Percentiles rank a stretch among this genome's conserved stretches.
Evolutionary conservation across 1,140 invertebrate genomes (phyloP).

Genomic region (Cardiocondyla obscurior): DNA sequence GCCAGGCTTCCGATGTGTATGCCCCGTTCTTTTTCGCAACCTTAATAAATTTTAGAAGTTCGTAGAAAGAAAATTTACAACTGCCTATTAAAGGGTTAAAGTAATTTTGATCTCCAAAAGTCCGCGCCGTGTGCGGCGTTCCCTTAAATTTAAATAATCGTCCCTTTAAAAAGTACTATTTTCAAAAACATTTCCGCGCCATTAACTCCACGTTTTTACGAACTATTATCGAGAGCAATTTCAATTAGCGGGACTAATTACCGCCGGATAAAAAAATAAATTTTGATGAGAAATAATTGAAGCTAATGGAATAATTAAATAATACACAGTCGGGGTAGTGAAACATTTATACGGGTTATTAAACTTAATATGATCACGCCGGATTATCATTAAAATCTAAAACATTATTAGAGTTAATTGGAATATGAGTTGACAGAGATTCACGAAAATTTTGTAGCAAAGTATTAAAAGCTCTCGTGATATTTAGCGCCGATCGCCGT

Average conservation of each 20-base stretch:
- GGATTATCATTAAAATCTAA: not conserved
- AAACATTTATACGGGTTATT: not conserved
- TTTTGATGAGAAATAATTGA: not conserved
- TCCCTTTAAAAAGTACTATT: not conserved
- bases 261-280: not conserved
- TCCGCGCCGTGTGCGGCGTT: not conserved
- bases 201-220: not conserved
- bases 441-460: not conserved
- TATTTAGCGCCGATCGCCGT: not conserved
- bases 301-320: not conserved
- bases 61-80: slow-evolving; percentile 27
- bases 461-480: not conserved
- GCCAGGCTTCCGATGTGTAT: slow-evolving; percentile 3
- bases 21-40: slow-evolving; percentile 18
- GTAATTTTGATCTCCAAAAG: slow-evolving; percentile 24
- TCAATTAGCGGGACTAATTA: not conserved
- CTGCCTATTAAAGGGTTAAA: slow-evolving; percentile 14
- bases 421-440: not conserved
- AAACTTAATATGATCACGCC: not conserved
- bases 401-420: not conserved
- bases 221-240: not conserved
- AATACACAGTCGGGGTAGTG: not conserved
- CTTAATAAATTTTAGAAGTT: slow-evolving; percentile 50
- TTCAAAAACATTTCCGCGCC: not conserved
- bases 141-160: no score